Base-by-base conservation (phyloP, 2,888 invertebrate genomes). In the Trilocha varians region DNA sequence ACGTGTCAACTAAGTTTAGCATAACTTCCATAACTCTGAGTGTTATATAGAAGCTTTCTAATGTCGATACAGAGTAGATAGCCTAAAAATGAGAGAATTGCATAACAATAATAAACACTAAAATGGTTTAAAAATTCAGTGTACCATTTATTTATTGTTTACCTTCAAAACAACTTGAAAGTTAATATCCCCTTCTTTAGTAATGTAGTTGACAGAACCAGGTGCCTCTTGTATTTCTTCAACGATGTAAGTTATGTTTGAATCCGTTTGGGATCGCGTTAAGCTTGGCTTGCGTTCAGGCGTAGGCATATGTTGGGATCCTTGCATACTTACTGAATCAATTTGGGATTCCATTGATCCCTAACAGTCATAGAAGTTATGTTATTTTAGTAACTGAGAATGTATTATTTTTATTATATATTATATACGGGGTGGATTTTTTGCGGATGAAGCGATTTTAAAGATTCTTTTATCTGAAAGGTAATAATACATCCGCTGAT, bases 171-270 rank as follows among this genome's bases (percentile, higher is more conserved):
- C 92, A 11, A 97, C 94, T 84, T 93, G 92, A 53, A 95, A 91
- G 72, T 98, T 96, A 44, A 99, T 91, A 65, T 97, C 95, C 0
- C 99, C 99, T 57, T 98, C 97, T 59, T 93, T 93, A 17, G 97
- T 98, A 44, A 99, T 98, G 65, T 98, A 99, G 67, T 93, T 91
- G 14, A 92, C 87, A 0, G 98, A 93, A 0, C 96, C 97, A 0
- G 95, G 91, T 0, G 95, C 96, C 78, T 97, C 96, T 1, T 93
- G 91, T 45, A 94, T 89, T 63, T 97, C 97, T 51, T 95, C 94
- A 1, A 92, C 91, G 0, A 92, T 90, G 63, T 96, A 96, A 4
- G 94, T 93, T 41, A 97, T 96, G 63, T 96, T 95, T 0, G 96
- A 95, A 68, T 97, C 97, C 0, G 97, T 97, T 63, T 95, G 95